Evolutionary conservation across 2,888 invertebrate genomes (phyloP).

Genomic region (Eupithecia dodoneata): DNA sequence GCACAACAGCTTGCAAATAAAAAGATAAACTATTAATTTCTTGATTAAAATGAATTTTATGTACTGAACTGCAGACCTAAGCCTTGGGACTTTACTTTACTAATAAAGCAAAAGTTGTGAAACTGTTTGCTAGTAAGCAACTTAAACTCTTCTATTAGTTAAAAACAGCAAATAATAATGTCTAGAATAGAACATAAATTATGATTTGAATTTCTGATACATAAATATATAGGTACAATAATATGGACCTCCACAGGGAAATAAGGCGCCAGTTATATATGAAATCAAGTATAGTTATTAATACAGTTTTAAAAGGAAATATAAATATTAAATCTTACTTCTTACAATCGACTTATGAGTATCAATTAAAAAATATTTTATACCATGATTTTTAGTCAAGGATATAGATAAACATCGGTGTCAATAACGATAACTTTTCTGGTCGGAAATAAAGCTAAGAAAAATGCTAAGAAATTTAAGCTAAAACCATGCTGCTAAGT

Average conservation of each 20-base stretch:
- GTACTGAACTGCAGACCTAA: background rate
- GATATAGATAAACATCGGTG: background rate
- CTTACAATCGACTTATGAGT: no score
- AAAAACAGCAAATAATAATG: background rate
- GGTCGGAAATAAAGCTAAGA: slow-evolving; percentile 1
- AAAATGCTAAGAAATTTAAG: background rate
- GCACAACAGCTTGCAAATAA: slow-evolving; percentile 78
- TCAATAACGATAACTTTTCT: background rate
- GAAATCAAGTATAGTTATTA: background rate
- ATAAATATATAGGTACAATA: background rate
- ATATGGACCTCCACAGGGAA: background rate
- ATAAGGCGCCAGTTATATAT: background rate
- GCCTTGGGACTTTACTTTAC: background rate
- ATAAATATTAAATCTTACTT: background rate
- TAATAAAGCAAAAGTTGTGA: background rate
- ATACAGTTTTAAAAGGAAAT: background rate
- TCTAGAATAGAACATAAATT: background rate
- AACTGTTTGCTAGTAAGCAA: background rate
- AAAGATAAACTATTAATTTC: slow-evolving; percentile 47
- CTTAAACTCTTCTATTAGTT: background rate
- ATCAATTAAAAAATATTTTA: background rate
- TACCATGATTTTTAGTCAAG: background rate
- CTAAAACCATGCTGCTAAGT: slow-evolving; percentile 23
- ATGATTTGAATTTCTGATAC: background rate
- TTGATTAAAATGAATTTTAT: slow-evolving; percentile 13